phyloP scores from a whole-genome alignment of 2,113 vertebrate species.

The Cromileptes altivelis region DNA sequence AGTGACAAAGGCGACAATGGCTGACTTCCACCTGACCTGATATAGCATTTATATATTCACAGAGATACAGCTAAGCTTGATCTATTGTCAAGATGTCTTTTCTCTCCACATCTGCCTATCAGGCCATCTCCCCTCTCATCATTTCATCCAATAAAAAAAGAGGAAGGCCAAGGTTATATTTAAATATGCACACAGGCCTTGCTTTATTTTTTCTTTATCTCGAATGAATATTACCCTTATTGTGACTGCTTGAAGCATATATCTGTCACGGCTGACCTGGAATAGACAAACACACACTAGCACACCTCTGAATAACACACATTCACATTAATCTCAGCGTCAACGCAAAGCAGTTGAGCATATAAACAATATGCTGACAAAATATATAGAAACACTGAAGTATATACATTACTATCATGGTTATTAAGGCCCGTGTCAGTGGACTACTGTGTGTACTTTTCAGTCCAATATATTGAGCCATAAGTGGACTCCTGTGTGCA shows the following conservation, averaged over 20 bases:
- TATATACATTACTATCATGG: conserved; percentile 8
- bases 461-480: background rate
- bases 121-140: conserved; percentile 52
- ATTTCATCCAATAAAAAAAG: conserved; percentile 27
- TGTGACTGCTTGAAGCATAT: conserved; percentile 46
- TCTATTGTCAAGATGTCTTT: conserved; percentile 70
- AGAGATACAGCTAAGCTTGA: conserved; percentile 41
- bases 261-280: conserved; percentile 33
- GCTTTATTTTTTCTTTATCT: conserved; percentile 59
- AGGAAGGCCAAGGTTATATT: conserved; percentile 72
- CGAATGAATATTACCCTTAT: conserved; percentile 47
- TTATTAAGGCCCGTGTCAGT: background rate
- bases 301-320: conserved; percentile 30
- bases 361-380: conserved; percentile 30
- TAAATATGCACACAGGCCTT: conserved; percentile 41
- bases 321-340: conserved; percentile 51
- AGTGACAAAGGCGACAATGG: conserved; percentile 53
- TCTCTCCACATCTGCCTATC: conserved; percentile 69
- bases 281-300: background rate
- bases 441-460: conserved; percentile 18
- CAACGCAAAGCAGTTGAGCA: conserved; percentile 1
- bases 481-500: background rate
- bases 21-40: conserved; percentile 66
- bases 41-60: conserved; percentile 74
- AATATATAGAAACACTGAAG: background rate